Evolutionary conservation across 2,113 vertebrate species (phyloP).

Genomic region (Bungarus multicinctus): DNA sequence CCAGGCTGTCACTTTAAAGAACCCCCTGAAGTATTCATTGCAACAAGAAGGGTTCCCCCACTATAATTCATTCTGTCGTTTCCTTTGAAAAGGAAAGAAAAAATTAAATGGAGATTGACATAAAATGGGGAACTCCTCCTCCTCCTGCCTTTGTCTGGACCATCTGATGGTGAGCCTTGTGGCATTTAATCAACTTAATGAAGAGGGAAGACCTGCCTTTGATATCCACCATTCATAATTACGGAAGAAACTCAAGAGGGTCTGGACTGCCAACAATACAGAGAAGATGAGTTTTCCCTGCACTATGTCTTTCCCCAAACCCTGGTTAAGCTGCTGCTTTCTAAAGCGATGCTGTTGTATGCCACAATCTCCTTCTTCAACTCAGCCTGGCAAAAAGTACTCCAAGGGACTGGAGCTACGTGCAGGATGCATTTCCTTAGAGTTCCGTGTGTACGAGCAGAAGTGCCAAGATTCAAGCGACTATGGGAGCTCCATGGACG

Average conservation of each 20-base stretch:
- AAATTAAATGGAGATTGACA: slow-evolving; percentile 25
- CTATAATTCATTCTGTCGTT: slow-evolving; percentile 51
- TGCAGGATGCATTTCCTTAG: not conserved
- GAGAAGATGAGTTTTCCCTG: not conserved
- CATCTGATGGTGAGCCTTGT: not conserved
- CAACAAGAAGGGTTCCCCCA: slow-evolving; percentile 56
- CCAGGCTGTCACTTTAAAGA: slow-evolving; percentile 61
- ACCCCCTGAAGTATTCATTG: slow-evolving; percentile 54
- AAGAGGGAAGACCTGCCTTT: not conserved
- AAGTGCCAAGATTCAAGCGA: slow-evolving; percentile 18
- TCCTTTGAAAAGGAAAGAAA: not conserved
- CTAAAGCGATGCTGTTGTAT: slow-evolving; percentile 1
- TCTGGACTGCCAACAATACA: not conserved
- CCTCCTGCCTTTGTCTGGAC: not conserved
- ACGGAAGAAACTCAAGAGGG: not conserved
- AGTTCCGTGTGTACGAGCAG: not conserved
- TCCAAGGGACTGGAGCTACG: slow-evolving; percentile 9
- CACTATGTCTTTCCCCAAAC: not conserved
- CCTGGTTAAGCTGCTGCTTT: not conserved
- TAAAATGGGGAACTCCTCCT: slow-evolving; percentile 9
- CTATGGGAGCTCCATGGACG: not conserved
- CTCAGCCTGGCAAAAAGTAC: slow-evolving; percentile 4
- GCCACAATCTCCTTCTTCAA: not conserved
- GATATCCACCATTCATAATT: slow-evolving; percentile 3
- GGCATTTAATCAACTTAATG: not conserved